Base-by-base conservation (phyloP, 2,797 vertebrate species). In the Coregonus suidteri region DNA sequence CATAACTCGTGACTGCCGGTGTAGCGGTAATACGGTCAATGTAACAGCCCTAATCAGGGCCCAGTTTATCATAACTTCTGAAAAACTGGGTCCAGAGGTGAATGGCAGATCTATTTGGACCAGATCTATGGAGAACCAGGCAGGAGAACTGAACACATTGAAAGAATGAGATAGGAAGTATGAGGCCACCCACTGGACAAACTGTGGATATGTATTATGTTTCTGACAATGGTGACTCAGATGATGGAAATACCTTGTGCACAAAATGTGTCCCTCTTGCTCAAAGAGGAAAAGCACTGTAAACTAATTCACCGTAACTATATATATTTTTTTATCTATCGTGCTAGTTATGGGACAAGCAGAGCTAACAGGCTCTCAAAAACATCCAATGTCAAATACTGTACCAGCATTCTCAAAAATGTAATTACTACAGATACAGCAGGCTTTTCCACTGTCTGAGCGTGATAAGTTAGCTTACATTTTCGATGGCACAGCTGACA, bases 111-210 rank as follows among this genome's bases (percentile, higher is more conserved):
- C n/a, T 64, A 16, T 64, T 20, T 64, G 59, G 6, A 20, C 20
- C 59, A 64, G 56, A 54, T 54, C 59, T 47, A 47, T 64, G 25
- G 25, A 25, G 25, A 25, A 25, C 25, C 25, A 25, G 25, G 25
- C 31, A 34, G 9, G 6, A 59, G 5, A 59, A 81, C 81, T 54
- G 37, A 72, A 81, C 78, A 1, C 1, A 73, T 56, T 18, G 56
- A 78, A 71, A 5, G 67, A 13, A 25, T n/a, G 4, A 56, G 18
- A 71, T 31, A 37, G 11, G 68, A 70, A 66, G 31, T 31, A 67
- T 76, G 77, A 79, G 14, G 77, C 85, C 89, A 88, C 71, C 90
- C 47, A 74, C 77, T 89, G 86, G 88, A 1, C 68, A 80, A 68
- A 53, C n/a, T 47, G 71, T 30, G 77, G 30, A 87, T 6, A 73